Evolutionary conservation across 2,888 invertebrate species (phyloP).

Genomic region (Amblyteles armatorius): DNA sequence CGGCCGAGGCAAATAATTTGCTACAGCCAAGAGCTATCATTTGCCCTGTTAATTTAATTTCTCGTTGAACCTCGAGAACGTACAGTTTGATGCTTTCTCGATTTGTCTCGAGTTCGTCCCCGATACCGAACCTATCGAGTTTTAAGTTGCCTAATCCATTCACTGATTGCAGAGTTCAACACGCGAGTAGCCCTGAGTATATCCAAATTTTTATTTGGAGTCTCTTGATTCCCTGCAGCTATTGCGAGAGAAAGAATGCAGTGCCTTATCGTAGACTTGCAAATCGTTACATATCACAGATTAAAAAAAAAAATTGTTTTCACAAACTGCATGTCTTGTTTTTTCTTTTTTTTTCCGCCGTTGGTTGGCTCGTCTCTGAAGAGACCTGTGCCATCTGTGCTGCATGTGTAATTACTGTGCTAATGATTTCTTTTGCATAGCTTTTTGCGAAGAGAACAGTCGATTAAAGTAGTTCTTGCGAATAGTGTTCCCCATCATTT

Average conservation of each 20-base stretch:
- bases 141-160: not conserved
- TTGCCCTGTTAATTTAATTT: not conserved
- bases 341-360: no score
- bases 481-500: no score
- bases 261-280: not conserved
- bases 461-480: not conserved
- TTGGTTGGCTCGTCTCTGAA: no score
- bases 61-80: not conserved
- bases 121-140: not conserved
- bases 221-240: not conserved
- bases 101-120: not conserved
- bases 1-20: not conserved
- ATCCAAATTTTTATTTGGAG: not conserved
- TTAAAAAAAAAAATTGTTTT: constrained; percentile 5
- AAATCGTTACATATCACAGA: constrained; percentile 13
- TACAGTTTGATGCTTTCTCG: constrained; percentile 11
- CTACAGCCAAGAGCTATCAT: not conserved
- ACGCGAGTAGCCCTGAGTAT: not conserved
- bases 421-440: constrained; percentile 27
- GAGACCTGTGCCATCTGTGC: no score
- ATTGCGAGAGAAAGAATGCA: not conserved
- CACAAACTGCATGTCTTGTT: constrained; percentile 31
- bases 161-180: constrained; percentile 1
- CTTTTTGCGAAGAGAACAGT: not conserved
- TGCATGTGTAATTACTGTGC: constrained; percentile 40